phyloP scores from a whole-genome alignment of 2,797 vertebrate species.

The Graptemys geographica region DNA sequence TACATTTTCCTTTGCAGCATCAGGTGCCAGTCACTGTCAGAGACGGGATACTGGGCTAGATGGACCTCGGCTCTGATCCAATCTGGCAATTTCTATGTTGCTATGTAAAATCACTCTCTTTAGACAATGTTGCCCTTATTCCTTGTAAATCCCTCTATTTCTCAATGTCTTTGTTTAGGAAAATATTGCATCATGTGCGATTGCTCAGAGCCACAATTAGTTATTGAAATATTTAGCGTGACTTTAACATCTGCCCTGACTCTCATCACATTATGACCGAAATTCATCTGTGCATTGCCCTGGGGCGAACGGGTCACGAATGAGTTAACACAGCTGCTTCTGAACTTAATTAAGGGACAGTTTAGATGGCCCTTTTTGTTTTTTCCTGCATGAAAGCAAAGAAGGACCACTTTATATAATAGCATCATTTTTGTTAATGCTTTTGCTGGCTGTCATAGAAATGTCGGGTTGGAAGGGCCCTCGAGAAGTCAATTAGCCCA shows the following conservation, averaged over 20 bases:
- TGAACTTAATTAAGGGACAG: background rate
- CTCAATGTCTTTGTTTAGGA: background rate
- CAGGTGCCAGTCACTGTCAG: background rate
- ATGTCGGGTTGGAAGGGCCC: background rate
- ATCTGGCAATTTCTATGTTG: background rate
- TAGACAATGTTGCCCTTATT: background rate
- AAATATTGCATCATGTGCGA: background rate
- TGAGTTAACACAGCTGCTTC: background rate
- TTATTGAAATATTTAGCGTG: background rate
- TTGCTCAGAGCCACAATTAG: background rate
- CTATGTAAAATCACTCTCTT: background rate
- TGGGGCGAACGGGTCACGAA: background rate
- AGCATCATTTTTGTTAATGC: accelerated
- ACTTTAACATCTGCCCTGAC: background rate
- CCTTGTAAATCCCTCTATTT: background rate
- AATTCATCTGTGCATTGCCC: background rate
- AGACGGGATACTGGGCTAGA: accelerated
- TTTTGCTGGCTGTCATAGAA: background rate
- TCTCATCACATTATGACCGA: accelerated
- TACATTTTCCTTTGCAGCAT: background rate
- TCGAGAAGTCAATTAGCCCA: background rate
- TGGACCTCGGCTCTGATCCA: background rate
- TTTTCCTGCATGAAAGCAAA: background rate
- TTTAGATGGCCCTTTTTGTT: background rate
- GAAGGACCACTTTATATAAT: background rate